Evolutionary conservation across 2,888 invertebrate genomes (phyloP).

Genomic region (Apodemia duryi): DNA sequence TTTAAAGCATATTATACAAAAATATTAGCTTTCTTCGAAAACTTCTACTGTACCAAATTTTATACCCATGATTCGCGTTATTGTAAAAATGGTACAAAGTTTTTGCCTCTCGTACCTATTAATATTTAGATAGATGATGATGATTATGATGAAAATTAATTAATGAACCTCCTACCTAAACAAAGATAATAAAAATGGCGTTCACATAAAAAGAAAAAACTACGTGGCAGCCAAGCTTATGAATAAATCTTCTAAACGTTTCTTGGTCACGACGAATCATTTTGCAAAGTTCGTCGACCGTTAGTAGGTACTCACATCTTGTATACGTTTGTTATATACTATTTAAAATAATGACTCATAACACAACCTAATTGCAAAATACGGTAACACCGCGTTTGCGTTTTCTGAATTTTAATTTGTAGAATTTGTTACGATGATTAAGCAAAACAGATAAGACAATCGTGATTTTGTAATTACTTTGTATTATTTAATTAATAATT

Average conservation of each 20-base stretch:
- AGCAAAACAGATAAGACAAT: not conserved
- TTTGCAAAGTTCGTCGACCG: constrained; percentile 35
- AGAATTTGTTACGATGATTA: constrained; percentile 5
- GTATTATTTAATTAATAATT: not conserved
- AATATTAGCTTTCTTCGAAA: too few species aligned
- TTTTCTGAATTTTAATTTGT: constrained; percentile 7
- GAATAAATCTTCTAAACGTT: constrained; percentile 28
- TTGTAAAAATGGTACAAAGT: too few species aligned
- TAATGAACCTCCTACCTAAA: not conserved
- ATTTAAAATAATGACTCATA: constrained; percentile 38
- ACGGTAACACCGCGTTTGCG: constrained; percentile 25
- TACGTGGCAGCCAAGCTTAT: constrained; percentile 3
- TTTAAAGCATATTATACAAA: too few species aligned
- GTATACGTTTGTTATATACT: constrained; percentile 26
- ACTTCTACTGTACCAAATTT: too few species aligned
- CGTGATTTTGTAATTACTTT: not conserved
- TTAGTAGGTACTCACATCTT: constrained; percentile 22
- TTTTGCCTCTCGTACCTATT: too few species aligned
- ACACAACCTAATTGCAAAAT: constrained; percentile 22
- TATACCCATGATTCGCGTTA: too few species aligned
- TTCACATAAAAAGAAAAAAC: not conserved
- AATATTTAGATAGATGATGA: too few species aligned
- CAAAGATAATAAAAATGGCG: not conserved
- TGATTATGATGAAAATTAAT: too few species aligned
- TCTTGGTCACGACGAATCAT: constrained; percentile 30